Base-by-base conservation (phyloP, 2,113 vertebrate genomes). In the Spea bombifrons region DNA sequence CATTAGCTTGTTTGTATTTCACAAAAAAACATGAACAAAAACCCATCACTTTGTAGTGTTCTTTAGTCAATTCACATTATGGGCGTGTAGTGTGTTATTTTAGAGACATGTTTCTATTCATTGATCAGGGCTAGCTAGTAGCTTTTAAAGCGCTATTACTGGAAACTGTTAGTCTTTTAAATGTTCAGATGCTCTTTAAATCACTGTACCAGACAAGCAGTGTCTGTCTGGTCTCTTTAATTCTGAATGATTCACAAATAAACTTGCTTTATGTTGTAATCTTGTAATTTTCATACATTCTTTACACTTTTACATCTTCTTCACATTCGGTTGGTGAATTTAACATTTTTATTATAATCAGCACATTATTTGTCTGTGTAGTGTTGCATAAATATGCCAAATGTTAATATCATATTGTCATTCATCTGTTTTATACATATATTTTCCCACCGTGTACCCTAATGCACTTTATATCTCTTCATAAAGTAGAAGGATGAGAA, bases 391-490 rank as follows among this genome's bases (percentile, higher is more conserved):
- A 64, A 12, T 83, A 30, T 30, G 30, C 30, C 75, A 86, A 70
- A 83, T 53, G 57, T 79, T 79, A 73, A 67, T 70, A 75, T 44
- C 78, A 74, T 17, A 73, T 68, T 48, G 43, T 63, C 69, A 65
- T 66, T 83, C 7, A 82, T 86, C 88, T 66, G 45, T 83, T 63
- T 82, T 0, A 0, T 85, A 5, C 78, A 65, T 86, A 83, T 84
- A 81, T 85, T 83, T 59, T 74, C 55, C 63, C 73, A 76, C 83
- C 87, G 76, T 81, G 85, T 89, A 84, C 89, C 84, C 57, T 84
- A 86, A 90, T 92, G 94, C 95, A 96, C 94, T 96, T 97, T 95
- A 94, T 89, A 86, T 87, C 84, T 90, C 83, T 90, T 88, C 71
- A 86, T 87, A 30, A 88, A 46, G 71, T 83, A 82, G 84, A 85